phyloP scores from a whole-genome alignment of 2,113 vertebrate species.

The Lepisosteus osseus region DNA sequence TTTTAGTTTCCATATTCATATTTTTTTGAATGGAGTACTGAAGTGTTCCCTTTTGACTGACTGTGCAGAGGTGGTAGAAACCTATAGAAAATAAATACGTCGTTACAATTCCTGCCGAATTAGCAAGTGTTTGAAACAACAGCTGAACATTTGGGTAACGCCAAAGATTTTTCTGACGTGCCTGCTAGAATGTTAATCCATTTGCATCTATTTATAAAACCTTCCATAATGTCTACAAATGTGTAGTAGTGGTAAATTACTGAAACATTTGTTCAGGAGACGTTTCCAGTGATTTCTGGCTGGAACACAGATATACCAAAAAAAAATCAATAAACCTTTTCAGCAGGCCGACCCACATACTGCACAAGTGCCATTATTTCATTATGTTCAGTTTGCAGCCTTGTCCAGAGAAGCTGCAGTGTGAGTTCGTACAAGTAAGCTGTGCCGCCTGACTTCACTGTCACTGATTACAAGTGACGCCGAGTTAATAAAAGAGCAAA shows the following conservation, averaged over 20 bases:
- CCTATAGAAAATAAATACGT: no score
- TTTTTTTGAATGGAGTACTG: no score
- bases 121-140: constrained; percentile 40
- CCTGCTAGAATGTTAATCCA: constrained; percentile 58
- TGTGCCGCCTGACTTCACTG: constrained; percentile 87
- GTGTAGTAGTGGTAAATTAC: background rate
- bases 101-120: no score
- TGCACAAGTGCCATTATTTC: constrained; percentile 37
- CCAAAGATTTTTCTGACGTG: constrained; percentile 58
- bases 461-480: constrained; percentile 85
- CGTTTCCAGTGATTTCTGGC: constrained; percentile 39
- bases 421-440: constrained; percentile 75
- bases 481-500: constrained; percentile 92
- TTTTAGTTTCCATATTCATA: no score
- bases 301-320: constrained; percentile 48
- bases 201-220: constrained; percentile 54
- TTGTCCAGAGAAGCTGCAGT: constrained; percentile 38
- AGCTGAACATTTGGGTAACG: constrained; percentile 62
- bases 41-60: no score
- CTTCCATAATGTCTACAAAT: constrained; percentile 55
- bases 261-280: background rate
- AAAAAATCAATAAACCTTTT: constrained; percentile 71
- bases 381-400: constrained; percentile 31
- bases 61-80: no score
- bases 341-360: constrained; percentile 68